Base-by-base conservation (phyloP, 1,140 invertebrate genomes). In the Aphelinus atriplicis region DNA sequence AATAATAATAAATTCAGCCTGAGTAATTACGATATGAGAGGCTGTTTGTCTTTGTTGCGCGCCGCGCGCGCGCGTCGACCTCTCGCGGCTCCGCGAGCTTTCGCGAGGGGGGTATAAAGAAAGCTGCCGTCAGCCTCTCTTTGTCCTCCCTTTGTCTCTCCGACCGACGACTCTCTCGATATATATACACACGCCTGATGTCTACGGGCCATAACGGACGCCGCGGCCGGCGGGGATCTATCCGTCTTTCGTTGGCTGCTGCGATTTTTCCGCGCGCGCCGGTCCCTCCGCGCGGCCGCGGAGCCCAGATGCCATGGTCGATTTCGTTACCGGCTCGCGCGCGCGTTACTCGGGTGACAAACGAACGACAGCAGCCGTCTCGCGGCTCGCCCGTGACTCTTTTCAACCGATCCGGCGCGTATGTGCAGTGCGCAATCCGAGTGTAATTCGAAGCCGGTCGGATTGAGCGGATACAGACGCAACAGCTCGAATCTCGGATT, bases 1-100 rank as follows among this genome's bases (percentile, higher is more conserved):
- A 75, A 75, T 75, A 66, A 70, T 75, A 75, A 75, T 75, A 75
- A 75, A 75, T 75, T 58, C 67, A 70, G 55, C 6, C 61, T 65
- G 73, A 70, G 62, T 70, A 75, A 75, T 75, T 70, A 75, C 67
- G 62, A 75, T 70, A 62, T 26, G 53, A 43, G 26, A 26, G 4
- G 50, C 60, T 61, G 26, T 26, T 26, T 26, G 26, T 26, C 26
- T 26, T 26, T 26, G 26, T 26, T 26, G 26, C 26, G 26, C 26
- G 26, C 26, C 26, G 26, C 26, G 26, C 26, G 26, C 26, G 26
- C 26, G 26, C 26, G 26, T 26, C 26, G 26, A 26, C 26, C 26
- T 26, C 26, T 26, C 26, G 26, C 26, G 26, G 26, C 26, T 26
- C 26, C 26, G 26, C 26, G 26, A 26, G 26, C 26, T 26, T 26